Evolutionary conservation across 1,140 invertebrate genomes (phyloP).

Genomic region (Chironomus tepperi): DNA sequence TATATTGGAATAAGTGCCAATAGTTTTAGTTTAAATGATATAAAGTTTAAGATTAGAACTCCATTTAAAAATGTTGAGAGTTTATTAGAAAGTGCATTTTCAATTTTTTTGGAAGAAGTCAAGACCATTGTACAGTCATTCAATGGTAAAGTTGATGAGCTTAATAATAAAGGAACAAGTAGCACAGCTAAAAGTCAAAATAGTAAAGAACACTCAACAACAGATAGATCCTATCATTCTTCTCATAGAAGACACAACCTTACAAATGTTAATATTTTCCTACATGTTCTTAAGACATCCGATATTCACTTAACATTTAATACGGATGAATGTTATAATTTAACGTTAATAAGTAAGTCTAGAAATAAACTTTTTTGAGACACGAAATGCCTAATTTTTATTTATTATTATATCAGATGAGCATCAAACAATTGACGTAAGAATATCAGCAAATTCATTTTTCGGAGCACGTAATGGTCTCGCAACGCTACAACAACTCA

Average conservation of each 20-base stretch:
- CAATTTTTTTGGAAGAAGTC: constrained; percentile 35
- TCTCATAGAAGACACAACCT: constrained; percentile 29
- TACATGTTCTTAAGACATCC: constrained; percentile 44
- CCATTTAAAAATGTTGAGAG: constrained; percentile 33
- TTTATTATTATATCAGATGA: constrained; percentile 32
- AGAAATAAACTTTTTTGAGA: not conserved
- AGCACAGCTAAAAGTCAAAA: not conserved
- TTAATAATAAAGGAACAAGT: not conserved
- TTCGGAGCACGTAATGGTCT: constrained; percentile 70
- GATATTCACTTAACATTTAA: constrained; percentile 50
- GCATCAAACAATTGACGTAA: constrained; percentile 45
- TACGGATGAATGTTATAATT: constrained; percentile 65
- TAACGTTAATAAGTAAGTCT: constrained; percentile 46
- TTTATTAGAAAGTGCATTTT: constrained; percentile 33
- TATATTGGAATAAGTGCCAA: constrained; percentile 33
- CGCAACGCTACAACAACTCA: constrained; percentile 68
- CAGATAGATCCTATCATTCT: not conserved
- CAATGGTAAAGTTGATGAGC: constrained; percentile 25
- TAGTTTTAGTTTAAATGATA: constrained; percentile 34
- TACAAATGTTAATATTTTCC: constrained; percentile 42
- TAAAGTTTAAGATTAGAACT: constrained; percentile 34
- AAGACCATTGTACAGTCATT: constrained; percentile 32
- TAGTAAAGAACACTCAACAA: not conserved
- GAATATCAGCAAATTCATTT: constrained; percentile 57
- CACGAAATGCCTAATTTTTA: not conserved